Evolutionary conservation across 2,113 vertebrate species (phyloP), one percentile per base, ranked within the genome.

Genomic region (Probosciger aterrimus): DNA sequence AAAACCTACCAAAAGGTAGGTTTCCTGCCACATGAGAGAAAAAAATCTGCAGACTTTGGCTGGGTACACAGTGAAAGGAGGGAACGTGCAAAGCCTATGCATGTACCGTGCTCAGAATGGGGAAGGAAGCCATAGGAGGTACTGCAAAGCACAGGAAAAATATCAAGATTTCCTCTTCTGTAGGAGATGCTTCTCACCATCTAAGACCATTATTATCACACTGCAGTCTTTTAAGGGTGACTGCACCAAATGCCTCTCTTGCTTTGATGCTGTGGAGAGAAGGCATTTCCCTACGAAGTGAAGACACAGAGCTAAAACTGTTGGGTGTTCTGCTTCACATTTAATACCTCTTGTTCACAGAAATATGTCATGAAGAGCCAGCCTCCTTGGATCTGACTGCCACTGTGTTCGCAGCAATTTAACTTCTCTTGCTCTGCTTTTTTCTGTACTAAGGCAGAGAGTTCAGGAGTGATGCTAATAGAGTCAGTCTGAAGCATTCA

Each of bases 401-500:
- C 47, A 52, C 85, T 90, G 63, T 69, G 23, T 91, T 95, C 0
- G 0, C 74, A 79, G 74, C 78, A 87, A 92, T 95, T 97, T 94
- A 82, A 93, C 91, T 90, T 92, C 55, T 59, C 82, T 59, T 91
- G 59, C 47, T 95, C 88, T 85, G 57, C 90, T 93, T 79, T 93
- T 76, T 93, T 76, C 70, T 69, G 57, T 88, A 79, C 41, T 2
- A 13, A 85, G 88, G 52, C 73, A 82, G 76, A 60, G 77, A 92
- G 84, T 83, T 93, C 91, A 75, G 82, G 63, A 91, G 57, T 75
- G 88, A 90, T 93, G 70, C 86, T 97, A 97, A 96, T 92, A 95
- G 93, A 96, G 76, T 92, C 84, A 81, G 87, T 96, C 92, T 95
- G 96, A 95, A 83, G 87, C 82, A 82, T 63, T 95, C 80, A 81